These are phyloP conservation scores for Thryonomys swinderianus DNA, from an alignment of 2,113 vertebrate genomes.

Conservation along the genomic window DNA sequence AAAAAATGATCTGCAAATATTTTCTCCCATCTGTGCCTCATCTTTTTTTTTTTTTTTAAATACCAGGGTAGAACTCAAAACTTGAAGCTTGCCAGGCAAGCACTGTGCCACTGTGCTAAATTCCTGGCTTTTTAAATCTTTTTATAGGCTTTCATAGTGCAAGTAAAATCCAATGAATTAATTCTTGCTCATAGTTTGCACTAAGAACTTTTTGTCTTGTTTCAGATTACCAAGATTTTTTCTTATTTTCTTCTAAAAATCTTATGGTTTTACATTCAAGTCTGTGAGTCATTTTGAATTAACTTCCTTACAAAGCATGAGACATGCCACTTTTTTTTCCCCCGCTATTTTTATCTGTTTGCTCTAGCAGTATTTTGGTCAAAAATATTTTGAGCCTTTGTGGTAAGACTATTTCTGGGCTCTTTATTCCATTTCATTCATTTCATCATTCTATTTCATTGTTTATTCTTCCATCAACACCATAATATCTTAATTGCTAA, in stretches of 20 bases:
- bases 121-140: too few species aligned
- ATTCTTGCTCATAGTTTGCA: background rate
- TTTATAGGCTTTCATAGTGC: background rate
- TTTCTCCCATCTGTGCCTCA: background rate
- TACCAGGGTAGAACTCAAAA: too few species aligned
- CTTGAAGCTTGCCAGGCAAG: too few species aligned
- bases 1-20: background rate
- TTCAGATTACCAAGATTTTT: background rate
- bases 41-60: background rate
- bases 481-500: background rate
- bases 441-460: background rate
- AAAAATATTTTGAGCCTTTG: background rate
- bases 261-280: background rate
- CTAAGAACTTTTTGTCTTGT: background rate
- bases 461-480: background rate
- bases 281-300: background rate
- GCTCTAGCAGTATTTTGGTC: background rate
- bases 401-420: background rate
- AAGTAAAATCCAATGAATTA: background rate
- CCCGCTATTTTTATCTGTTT: background rate
- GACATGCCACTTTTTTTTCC: background rate
- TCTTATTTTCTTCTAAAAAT: background rate
- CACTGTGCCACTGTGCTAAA: too few species aligned
- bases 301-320: background rate
- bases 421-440: background rate